These are phyloP conservation scores for Ara ararauna DNA, from an alignment of 2,797 vertebrate species.

Conservation along the genomic window DNA sequence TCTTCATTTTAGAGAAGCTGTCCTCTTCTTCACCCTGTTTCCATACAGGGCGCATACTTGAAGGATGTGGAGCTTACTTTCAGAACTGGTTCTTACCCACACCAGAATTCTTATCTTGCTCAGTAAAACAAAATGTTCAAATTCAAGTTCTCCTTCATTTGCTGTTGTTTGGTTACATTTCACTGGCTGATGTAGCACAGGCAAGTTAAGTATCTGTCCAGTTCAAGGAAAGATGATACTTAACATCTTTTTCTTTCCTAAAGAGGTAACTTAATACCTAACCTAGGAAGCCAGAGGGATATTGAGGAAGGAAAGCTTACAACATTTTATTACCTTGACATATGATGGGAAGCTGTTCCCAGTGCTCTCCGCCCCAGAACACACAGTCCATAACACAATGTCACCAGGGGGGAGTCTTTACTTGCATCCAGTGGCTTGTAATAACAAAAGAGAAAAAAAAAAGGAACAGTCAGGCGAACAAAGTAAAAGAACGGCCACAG, in stretches of 20 bases:
- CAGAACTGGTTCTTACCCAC: neutral
- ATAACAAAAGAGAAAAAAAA: neutral
- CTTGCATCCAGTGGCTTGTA: conserved; percentile 90
- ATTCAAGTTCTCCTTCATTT: neutral
- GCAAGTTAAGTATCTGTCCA: neutral
- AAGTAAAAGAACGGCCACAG: neutral
- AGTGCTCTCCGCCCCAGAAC: conserved; percentile 95
- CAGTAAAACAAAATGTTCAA: neutral
- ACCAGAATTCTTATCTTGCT: neutral
- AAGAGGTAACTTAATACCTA: neutral
- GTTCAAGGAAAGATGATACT: neutral
- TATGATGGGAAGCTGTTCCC: conserved; percentile 97
- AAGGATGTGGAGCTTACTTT: neutral
- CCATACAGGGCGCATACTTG: neutral
- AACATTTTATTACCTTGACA: conserved; percentile 89
- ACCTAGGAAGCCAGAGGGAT: neutral
- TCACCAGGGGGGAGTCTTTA: conserved; percentile 92
- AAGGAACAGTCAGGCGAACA: neutral
- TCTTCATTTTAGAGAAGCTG: neutral
- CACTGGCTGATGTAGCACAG: neutral
- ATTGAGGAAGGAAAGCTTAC: neutral
- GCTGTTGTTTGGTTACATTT: neutral
- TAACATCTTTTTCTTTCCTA: neutral
- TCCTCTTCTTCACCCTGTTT: neutral
- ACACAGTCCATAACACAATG: conserved; percentile 95